Evolutionary conservation across 1,140 invertebrate species (phyloP).

Genomic region (Bombus sylvicola): DNA sequence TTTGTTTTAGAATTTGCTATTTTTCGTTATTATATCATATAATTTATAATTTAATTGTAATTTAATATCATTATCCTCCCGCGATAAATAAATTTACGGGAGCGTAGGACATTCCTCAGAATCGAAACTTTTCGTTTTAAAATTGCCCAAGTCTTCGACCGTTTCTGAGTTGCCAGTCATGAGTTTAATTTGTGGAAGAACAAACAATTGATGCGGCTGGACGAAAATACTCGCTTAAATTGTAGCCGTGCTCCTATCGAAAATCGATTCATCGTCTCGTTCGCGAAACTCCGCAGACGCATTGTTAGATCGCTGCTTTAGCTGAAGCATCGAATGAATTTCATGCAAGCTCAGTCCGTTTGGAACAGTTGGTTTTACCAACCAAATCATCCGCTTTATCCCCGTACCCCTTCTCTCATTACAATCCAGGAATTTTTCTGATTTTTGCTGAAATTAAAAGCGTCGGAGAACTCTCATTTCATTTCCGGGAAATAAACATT

Average conservation of each 20-base stretch:
- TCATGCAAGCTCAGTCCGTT: background rate
- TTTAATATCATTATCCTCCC: too few species aligned
- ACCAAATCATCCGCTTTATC: background rate
- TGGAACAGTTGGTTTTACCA: background rate
- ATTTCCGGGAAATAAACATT: background rate
- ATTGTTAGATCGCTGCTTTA: background rate
- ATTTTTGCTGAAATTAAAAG: background rate
- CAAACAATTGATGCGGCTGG: background rate
- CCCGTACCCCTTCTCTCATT: background rate
- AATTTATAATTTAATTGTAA: too few species aligned
- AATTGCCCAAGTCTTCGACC: background rate
- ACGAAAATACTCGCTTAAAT: constrained; percentile 27
- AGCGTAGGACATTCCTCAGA: background rate
- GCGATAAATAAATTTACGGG: too few species aligned
- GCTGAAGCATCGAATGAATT: background rate
- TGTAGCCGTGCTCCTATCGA: background rate
- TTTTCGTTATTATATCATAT: too few species aligned
- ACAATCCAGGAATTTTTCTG: background rate
- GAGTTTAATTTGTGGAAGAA: background rate
- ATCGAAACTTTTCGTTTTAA: background rate
- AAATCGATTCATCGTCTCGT: constrained; percentile 29
- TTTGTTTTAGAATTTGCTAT: too few species aligned
- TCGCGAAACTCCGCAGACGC: constrained; percentile 29
- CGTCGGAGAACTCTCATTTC: background rate
- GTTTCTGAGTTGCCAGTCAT: background rate